Evolutionary conservation across 2,888 invertebrate species (phyloP), one percentile per base, ranked within the genome.

Genomic region (Parthenolecanium corni): DNA sequence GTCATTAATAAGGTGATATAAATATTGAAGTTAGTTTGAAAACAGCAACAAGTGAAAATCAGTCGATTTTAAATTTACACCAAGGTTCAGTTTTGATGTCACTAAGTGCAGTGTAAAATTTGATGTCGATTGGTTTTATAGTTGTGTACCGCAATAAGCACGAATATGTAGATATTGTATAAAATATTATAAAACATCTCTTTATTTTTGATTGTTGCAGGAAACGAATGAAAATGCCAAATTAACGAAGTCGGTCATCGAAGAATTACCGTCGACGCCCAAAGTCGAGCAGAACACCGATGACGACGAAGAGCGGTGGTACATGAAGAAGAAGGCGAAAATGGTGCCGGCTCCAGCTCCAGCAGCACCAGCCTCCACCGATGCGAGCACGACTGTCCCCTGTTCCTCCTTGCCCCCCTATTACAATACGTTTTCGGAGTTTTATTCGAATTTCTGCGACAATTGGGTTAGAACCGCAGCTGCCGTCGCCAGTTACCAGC

Each of bases 401-500:
- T 61, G 61, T 51, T 57, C 63, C 36, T 44, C 46, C 23, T 23
- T 40, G n/a, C 63, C 61, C 38, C 9, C 49, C 16, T 65, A 65
- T 46, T 63, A 63, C 40, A 53, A 25, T 9, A 54, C 53, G n/a
- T 53, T 53, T 38, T 24, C 46, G 12, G 31, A 31, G 9, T 63
- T 53, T 54, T 63, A 63, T 46, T 44, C 52, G 20, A 63, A 63
- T 46, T 21, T 63, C 38, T 63, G 49, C 73, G 73, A 66, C 71
- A 47, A 36, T 1, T 63, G 63, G 63, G 63, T 54, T n/a, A 44
- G 63, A 9, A 63, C 31, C 25, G 56, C 72, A 72, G 65, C 73
- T 72, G 62, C 74, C 68, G 67, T 68, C 36, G 67, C 68, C 44
- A 58, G 66, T 77, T 78, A 75, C 77, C 77, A 70, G 64, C 74